Conservation (phyloP, 2,888 invertebrate species). For the Chrysodeixis includens region DNA sequence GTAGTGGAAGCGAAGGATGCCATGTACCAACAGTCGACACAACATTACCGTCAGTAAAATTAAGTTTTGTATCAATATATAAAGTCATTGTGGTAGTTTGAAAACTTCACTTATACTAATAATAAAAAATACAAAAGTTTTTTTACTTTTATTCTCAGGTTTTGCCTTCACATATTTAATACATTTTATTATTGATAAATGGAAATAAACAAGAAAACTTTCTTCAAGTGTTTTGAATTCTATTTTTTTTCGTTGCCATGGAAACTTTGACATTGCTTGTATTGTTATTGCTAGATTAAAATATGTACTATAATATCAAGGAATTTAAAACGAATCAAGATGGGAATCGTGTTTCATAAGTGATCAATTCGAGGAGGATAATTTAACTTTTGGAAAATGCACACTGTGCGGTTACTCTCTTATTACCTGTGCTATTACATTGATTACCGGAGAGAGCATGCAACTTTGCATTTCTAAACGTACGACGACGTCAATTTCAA, state of each 20-base stretch:
- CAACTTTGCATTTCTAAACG: no score
- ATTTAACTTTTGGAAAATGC: no score
- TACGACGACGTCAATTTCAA: no score
- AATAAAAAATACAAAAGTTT: neutral
- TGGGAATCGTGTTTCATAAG: no score
- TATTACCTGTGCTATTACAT: no score
- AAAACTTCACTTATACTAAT: neutral
- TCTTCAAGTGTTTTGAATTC: neutral
- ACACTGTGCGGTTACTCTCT: no score
- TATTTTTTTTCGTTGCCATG: constrained; percentile 19
- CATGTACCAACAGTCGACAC: constrained; percentile 94
- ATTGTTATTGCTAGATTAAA: neutral
- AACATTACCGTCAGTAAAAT: constrained; percentile 92
- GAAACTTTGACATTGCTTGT: constrained; percentile 15
- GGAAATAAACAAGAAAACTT: neutral
- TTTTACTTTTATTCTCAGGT: neutral
- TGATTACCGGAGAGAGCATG: no score
- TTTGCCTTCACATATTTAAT: neutral
- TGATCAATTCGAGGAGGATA: no score
- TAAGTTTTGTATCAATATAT: constrained; percentile 95
- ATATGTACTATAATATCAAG: no score
- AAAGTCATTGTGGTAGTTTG: constrained; percentile 90
- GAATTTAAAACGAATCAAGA: no score
- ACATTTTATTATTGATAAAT: neutral
- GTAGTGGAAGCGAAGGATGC: constrained; percentile 94